These are phyloP conservation scores for Phocides pigmalion DNA, from an alignment of 1,140 invertebrate genomes.

Conservation along the genomic window DNA sequence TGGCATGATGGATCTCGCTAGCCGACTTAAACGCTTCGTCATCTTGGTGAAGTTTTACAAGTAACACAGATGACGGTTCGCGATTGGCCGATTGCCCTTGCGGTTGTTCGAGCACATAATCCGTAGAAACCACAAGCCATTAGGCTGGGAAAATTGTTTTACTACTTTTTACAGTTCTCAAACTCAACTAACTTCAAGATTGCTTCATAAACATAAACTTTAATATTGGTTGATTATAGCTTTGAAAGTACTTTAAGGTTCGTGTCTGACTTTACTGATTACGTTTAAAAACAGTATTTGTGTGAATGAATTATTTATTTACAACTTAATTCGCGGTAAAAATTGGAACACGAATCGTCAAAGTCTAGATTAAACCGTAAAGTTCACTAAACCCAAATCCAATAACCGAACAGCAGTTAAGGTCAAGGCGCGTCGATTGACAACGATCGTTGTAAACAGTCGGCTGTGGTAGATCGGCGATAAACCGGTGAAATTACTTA, in stretches of 20 bases:
- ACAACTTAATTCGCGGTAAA: no score
- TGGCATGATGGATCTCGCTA: slow-evolving; percentile 22
- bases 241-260: not conserved
- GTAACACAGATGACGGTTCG: slow-evolving; percentile 12
- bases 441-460: slow-evolving; percentile 3
- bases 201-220: not conserved
- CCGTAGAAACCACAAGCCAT: slow-evolving; percentile 16
- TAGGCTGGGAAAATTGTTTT: slow-evolving; percentile 20
- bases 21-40: slow-evolving; percentile 2
- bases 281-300: no score
- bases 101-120: slow-evolving; percentile 24
- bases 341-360: not conserved
- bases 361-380: not conserved
- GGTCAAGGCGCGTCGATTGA: slow-evolving; percentile 5
- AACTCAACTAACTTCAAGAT: not conserved
- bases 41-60: slow-evolving; percentile 3
- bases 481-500: slow-evolving; percentile 17
- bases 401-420: not conserved
- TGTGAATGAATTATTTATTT: no score
- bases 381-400: slow-evolving; percentile 1
- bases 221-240: no score
- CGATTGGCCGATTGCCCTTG: slow-evolving; percentile 11
- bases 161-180: slow-evolving; percentile 10
- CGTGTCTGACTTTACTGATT: no score
- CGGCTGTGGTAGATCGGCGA: not conserved